Evolutionary conservation across 2,888 invertebrate species (phyloP), one percentile per base, ranked within the genome.

Genomic region (Lobophora halterata): DNA sequence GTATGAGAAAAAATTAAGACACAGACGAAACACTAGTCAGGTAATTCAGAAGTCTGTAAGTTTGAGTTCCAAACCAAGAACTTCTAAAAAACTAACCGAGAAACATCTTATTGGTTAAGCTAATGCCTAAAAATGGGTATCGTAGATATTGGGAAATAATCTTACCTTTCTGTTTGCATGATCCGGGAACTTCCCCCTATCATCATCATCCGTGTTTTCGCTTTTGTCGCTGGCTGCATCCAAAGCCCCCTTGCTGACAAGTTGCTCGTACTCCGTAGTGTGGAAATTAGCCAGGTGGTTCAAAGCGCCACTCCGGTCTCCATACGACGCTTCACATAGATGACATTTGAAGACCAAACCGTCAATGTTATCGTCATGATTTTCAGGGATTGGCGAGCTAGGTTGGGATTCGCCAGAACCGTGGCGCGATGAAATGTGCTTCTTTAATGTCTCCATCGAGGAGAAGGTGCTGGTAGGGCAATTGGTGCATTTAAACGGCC

Each of bases 301-400:
- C 43, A 97, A 79, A 10, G 96, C 95, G 8, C 93, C 93, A 42
- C 91, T 90, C 1, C 97, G 89, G 23, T 94, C 94, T 0, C 91
- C 89, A 63, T 94, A 97, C 0, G 96, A 95, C 4, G 92, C 93
- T 60, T 97, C 97, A 71, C 98, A 98, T 1, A 98, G 87, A 78
- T 97, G 97, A 66, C 98, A 98, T 76, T 97, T 97, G 83, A 94
- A 97, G 3, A 95, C 95, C 33, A 95, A 76, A 51, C 94, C 94
- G 16, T 90, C 78, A 11, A 52, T 37, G 17, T 45, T 61, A 33
- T 80, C 77, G 8, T 79, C 81, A 12, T 63, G 52, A 6, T 57
- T 55, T 11, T 81, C 82, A 50, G 61, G 71, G 46, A 50, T 73
- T 12, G 85, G 76, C 20, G 86, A 87, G 52, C 85, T 73, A 44